Evolutionary conservation across 2,888 invertebrate genomes (phyloP).

Genomic region (Metacarcinus magister): DNA sequence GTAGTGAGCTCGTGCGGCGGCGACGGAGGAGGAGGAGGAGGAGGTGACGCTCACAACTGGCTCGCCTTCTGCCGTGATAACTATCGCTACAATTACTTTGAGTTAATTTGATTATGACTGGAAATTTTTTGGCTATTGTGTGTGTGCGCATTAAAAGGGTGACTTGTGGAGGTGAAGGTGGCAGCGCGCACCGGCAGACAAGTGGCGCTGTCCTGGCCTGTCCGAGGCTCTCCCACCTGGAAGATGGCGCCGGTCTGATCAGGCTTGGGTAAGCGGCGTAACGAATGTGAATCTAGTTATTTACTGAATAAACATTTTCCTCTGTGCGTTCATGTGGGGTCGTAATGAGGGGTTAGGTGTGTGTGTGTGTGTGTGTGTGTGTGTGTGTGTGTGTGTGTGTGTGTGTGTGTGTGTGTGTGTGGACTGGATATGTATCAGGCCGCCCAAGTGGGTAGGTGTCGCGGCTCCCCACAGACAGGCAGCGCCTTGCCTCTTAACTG

Average conservation of each 20-base stretch:
- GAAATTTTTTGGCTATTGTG: neutral
- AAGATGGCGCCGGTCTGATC: neutral
- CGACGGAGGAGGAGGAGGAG: neutral
- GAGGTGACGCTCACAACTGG: neutral
- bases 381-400: constrained; percentile 50
- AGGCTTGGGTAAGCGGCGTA: neutral
- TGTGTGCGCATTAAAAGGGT: neutral
- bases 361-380: constrained; percentile 18
- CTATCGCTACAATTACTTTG: neutral
- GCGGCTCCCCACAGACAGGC: neutral
- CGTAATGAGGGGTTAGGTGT: neutral
- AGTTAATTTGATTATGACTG: neutral
- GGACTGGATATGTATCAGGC: too few relatives aligned
- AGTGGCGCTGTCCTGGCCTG: neutral
- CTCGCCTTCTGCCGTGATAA: neutral
- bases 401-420: neutral
- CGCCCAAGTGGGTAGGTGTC: neutral
- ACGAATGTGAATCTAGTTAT: constrained; percentile 16
- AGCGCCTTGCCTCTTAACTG: neutral
- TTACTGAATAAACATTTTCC: constrained; percentile 7
- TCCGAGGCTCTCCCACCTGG: neutral
- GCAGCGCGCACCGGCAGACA: neutral
- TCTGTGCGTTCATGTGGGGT: neutral
- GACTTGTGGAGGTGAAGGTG: neutral
- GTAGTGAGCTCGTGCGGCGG: neutral